A percentile compares a stretch with the other conserved stretches of the same genome.
Evolutionary conservation across 2,888 invertebrate genomes (phyloP).

Genomic region (Rhynchonema sp.): DNA sequence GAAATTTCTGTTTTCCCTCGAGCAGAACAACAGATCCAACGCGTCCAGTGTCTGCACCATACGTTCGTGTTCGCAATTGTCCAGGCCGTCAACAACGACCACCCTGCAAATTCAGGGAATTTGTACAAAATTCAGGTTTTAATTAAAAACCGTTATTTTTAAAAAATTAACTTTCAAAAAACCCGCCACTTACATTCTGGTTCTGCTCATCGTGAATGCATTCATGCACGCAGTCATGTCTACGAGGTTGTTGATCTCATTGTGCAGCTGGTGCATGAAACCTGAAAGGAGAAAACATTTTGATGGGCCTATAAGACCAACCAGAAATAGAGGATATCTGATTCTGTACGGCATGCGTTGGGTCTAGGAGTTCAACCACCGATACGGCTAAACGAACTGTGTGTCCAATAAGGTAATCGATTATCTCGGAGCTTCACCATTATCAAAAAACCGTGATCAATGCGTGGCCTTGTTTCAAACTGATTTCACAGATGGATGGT

Average conservation of each 20-base stretch:
- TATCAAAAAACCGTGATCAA: no score
- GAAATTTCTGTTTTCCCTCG: constrained; percentile 64
- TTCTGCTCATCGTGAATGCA: constrained; percentile 76
- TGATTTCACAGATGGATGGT: no score
- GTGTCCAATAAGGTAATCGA: no score
- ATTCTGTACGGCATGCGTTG: no score
- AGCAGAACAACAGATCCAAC: constrained; percentile 79
- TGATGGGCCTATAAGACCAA: not conserved
- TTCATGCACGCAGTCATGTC: constrained; percentile 77
- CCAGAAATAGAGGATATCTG: no score
- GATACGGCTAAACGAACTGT: no score
- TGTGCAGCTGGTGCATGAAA: constrained; percentile 45
- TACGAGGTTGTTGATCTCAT: constrained; percentile 53
- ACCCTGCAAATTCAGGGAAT: constrained; percentile 34
- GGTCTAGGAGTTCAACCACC: no score
- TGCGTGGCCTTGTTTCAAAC: no score
- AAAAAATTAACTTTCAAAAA: not conserved
- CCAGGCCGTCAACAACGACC: constrained; percentile 84
- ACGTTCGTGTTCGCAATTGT: constrained; percentile 57
- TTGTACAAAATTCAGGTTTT: not conserved
- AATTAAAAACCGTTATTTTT: not conserved
- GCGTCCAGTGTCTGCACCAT: constrained; percentile 55
- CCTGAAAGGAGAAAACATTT: constrained; percentile 23
- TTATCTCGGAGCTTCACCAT: no score
- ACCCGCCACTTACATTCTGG: constrained; percentile 41